phyloP scores from a whole-genome alignment of 2,888 invertebrate genomes.

The Metacarcinus magister region DNA sequence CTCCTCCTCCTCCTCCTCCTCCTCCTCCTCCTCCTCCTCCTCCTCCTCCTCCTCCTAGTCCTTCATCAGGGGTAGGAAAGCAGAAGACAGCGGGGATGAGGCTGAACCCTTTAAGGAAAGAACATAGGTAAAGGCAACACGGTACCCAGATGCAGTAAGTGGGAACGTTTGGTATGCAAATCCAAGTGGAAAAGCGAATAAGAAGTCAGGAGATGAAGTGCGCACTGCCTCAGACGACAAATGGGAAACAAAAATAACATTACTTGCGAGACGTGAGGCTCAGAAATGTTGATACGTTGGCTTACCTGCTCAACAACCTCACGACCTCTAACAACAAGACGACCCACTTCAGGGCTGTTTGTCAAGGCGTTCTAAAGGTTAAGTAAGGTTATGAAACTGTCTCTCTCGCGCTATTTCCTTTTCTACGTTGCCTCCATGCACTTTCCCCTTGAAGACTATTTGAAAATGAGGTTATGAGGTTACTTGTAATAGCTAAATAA shows the following conservation, averaged over 20 bases:
- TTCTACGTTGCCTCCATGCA: too few species aligned
- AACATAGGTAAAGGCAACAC: not conserved
- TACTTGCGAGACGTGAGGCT: not conserved
- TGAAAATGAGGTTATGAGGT: not conserved
- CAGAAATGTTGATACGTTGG: not conserved
- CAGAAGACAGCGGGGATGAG: not conserved
- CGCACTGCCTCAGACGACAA: not conserved
- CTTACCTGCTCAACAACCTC: not conserved
- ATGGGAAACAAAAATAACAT: not conserved
- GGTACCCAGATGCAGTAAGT: not conserved
- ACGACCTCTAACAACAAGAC: not conserved
- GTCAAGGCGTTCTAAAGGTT: not conserved
- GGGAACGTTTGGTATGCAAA: conserved; percentile 35
- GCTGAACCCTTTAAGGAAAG: not conserved
- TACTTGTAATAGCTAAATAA: not conserved
- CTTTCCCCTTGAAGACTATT: not conserved
- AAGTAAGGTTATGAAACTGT: not conserved
- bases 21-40: conserved; percentile 39
- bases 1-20: not conserved
- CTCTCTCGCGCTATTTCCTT: too few species aligned
- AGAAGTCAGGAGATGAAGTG: conserved; percentile 35
- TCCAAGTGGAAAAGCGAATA: conserved; percentile 46
- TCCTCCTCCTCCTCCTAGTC: not conserved
- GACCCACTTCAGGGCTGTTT: not conserved
- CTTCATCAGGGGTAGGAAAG: not conserved